Conservation (phyloP, 2,888 invertebrate genomes). For the Eurytoma californica region DNA sequence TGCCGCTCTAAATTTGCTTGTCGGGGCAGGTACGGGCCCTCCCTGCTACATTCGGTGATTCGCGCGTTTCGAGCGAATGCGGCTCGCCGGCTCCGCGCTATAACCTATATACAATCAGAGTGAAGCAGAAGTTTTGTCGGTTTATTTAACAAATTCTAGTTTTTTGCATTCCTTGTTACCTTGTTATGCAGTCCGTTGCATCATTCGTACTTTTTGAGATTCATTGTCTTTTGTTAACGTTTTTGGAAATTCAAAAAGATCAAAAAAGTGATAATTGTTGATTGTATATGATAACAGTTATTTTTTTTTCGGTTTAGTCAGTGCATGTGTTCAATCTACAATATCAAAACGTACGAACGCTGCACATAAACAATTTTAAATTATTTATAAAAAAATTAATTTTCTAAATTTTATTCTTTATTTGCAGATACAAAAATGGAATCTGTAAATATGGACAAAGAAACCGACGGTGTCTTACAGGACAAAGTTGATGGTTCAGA, state of each 20-base stretch:
- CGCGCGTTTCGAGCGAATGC: not conserved
- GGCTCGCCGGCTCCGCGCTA: conserved; percentile 34
- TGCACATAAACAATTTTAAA: not conserved
- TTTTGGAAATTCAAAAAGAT: not conserved
- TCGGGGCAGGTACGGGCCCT: not conserved
- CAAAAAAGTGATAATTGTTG: not conserved
- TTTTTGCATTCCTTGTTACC: not conserved
- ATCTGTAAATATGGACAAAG: conserved; percentile 9
- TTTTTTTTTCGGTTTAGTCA: not conserved
- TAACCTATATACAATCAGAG: conserved; percentile 34
- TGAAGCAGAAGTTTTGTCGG: conserved; percentile 11
- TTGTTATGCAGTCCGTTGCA: not conserved
- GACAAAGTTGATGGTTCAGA: conserved; percentile 16
- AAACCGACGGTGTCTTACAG: conserved; percentile 1
- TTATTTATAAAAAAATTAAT: not conserved
- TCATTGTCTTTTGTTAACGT: not conserved
- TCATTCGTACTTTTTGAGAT: not conserved
- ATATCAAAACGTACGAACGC: not conserved
- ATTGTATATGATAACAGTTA: not conserved
- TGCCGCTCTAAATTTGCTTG: not conserved
- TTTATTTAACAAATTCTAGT: not conserved
- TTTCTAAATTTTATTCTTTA: not conserved
- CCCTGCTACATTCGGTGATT: not conserved
- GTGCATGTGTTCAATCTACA: not conserved
- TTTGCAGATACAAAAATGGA: conserved; percentile 44